A percentile compares a stretch with the other conserved stretches of the same genome.
phyloP scores from a whole-genome alignment of 2,797 vertebrate genomes.

The Lithobates pipiens region DNA sequence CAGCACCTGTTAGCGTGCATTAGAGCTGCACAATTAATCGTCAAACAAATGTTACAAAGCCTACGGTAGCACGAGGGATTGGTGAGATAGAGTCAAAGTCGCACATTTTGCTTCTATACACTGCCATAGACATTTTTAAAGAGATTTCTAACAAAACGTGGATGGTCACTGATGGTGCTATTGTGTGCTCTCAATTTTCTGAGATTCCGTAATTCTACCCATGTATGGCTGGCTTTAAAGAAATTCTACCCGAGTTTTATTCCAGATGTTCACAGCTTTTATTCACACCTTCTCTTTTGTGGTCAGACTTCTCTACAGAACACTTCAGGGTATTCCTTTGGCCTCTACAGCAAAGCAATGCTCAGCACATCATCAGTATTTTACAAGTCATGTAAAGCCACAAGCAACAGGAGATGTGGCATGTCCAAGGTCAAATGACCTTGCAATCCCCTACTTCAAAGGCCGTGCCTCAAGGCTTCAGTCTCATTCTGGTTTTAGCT shows the following conservation, averaged over 20 bases:
- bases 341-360: background rate
- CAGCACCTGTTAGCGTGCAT: no score
- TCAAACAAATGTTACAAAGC: no score
- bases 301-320: background rate
- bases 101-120: no score
- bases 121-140: no score
- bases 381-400: background rate
- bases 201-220: no score
- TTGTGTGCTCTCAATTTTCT: no score
- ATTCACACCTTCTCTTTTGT: slow-evolving; percentile 18
- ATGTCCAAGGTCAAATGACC: slow-evolving; percentile 41
- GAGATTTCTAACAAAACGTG: no score
- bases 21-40: no score
- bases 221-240: background rate
- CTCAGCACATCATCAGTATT: background rate
- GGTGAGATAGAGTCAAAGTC: no score
- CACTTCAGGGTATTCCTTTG: slow-evolving; percentile 7
- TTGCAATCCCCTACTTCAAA: slow-evolving; percentile 38
- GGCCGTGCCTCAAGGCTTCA: slow-evolving; percentile 30
- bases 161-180: no score
- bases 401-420: slow-evolving; percentile 13
- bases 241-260: background rate
- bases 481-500: background rate
- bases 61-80: no score
- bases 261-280: background rate